Conservation (phyloP, 1,140 invertebrate genomes). For the Drosophila punjabiensis region DNA sequence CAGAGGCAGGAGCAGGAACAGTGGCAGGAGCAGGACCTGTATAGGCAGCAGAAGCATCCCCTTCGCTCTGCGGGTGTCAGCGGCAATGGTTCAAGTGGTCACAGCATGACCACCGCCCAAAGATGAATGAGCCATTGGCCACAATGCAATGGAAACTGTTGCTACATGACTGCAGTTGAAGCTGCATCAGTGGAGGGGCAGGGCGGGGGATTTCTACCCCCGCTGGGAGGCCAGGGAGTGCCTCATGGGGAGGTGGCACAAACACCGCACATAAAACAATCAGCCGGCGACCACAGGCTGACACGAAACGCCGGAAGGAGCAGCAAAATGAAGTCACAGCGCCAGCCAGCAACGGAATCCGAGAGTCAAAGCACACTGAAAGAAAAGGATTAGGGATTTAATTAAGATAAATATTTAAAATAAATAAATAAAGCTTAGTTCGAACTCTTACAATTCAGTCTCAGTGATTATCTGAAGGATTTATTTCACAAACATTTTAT, state of each 20-base stretch:
- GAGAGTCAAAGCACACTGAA: conserved; percentile 6
- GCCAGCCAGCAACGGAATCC: conserved; percentile 15
- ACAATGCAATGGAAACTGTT: conserved; percentile 63
- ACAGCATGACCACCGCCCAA: conserved; percentile 70
- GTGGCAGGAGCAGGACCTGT: not conserved
- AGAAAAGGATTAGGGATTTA: not conserved
- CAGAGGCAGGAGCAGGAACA: not conserved
- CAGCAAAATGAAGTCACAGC: conserved; percentile 73
- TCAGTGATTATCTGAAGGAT: too few relatives aligned
- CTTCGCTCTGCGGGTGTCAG: conserved; percentile 50
- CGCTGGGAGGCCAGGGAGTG: not conserved
- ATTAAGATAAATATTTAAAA: not conserved
- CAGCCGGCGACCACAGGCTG: conserved; percentile 71
- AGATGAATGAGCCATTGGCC: conserved; percentile 74
- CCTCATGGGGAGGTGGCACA: conserved; percentile 25
- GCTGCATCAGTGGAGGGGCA: not conserved
- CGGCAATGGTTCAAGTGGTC: conserved; percentile 73
- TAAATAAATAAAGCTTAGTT: not conserved
- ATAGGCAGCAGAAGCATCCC: not conserved
- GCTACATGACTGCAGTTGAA: conserved; percentile 52
- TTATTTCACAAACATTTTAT: too few relatives aligned
- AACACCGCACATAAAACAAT: conserved; percentile 80
- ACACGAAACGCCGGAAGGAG: conserved; percentile 68
- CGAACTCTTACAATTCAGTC: too few relatives aligned
- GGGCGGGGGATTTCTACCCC: not conserved